Evolutionary conservation across 1,140 invertebrate genomes (phyloP).

Genomic region (Bombus soroeensis): DNA sequence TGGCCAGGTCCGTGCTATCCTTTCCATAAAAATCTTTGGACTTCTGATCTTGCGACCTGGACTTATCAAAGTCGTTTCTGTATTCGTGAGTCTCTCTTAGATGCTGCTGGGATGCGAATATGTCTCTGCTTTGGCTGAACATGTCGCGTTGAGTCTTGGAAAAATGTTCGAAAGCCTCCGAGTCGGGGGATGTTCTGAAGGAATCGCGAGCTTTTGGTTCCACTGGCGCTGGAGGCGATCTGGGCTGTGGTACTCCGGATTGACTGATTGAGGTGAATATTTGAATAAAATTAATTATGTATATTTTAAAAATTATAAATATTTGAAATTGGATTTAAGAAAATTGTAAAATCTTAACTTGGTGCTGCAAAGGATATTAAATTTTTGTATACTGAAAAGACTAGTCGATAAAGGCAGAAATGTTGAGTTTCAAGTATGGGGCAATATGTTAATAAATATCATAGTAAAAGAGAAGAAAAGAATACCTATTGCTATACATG

Average conservation of each 20-base stretch:
- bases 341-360: too few relatives aligned
- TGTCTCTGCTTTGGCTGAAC: conserved; percentile 80
- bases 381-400: too few relatives aligned
- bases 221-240: conserved; percentile 87
- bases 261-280: conserved; percentile 67
- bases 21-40: conserved; percentile 83
- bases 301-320: too few relatives aligned
- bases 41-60: conserved; percentile 82
- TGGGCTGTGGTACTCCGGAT: conserved; percentile 80
- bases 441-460: background rate
- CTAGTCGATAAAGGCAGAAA: too few relatives aligned
- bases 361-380: too few relatives aligned
- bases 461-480: background rate
- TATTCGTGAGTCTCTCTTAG: conserved; percentile 76
- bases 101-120: conserved; percentile 78
- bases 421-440: background rate
- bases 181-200: conserved; percentile 87
- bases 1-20: conserved; percentile 81
- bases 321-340: too few relatives aligned
- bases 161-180: conserved; percentile 84
- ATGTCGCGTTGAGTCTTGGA: conserved; percentile 79
- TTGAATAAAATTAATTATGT: background rate
- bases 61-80: conserved; percentile 77
- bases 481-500: conserved; percentile 82
- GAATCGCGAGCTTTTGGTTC: conserved; percentile 87